Evolutionary conservation across 2,797 vertebrate genomes (phyloP).

Genomic region (Mastacembelus armatus): DNA sequence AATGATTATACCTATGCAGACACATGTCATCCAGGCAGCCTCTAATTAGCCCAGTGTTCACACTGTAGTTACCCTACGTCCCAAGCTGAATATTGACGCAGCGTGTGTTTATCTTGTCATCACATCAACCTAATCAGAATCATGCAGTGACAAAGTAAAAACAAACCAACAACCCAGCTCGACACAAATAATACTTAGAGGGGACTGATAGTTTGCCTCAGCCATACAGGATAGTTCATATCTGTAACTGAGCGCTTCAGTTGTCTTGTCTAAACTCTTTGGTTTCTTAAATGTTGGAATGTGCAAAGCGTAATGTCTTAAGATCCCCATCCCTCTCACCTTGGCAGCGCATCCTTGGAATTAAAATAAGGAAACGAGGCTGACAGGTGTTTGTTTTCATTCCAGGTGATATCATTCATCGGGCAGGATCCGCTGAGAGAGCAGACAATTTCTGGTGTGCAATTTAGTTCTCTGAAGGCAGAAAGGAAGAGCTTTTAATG

Average conservation of each 20-base stretch:
- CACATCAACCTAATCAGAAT: constrained; percentile 20
- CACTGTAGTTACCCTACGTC: neutral
- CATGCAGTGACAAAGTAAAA: neutral
- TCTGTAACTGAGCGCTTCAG: too few relatives aligned
- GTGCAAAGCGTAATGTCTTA: neutral
- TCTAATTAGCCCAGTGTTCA: constrained; percentile 61
- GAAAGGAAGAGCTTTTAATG: constrained; percentile 64
- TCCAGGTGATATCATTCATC: constrained; percentile 63
- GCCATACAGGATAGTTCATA: neutral
- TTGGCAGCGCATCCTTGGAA: constrained; percentile 42
- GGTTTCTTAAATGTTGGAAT: constrained; percentile 1
- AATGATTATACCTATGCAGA: constrained; percentile 17
- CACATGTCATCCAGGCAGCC: constrained; percentile 30
- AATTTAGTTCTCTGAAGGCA: constrained; percentile 57
- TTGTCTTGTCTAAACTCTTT: neutral
- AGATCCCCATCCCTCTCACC: constrained; percentile 33
- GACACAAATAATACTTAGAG: neutral
- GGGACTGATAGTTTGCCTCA: neutral
- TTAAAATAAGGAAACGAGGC: constrained; percentile 55
- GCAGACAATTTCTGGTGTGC: constrained; percentile 56
- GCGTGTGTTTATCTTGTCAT: constrained; percentile 33
- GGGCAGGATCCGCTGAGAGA: constrained; percentile 53
- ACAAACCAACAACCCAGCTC: neutral
- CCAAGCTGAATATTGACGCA: neutral
- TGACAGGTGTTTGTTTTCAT: constrained; percentile 74